phyloP scores from a whole-genome alignment of 2,888 invertebrate genomes.

The Lithodes maja region DNA sequence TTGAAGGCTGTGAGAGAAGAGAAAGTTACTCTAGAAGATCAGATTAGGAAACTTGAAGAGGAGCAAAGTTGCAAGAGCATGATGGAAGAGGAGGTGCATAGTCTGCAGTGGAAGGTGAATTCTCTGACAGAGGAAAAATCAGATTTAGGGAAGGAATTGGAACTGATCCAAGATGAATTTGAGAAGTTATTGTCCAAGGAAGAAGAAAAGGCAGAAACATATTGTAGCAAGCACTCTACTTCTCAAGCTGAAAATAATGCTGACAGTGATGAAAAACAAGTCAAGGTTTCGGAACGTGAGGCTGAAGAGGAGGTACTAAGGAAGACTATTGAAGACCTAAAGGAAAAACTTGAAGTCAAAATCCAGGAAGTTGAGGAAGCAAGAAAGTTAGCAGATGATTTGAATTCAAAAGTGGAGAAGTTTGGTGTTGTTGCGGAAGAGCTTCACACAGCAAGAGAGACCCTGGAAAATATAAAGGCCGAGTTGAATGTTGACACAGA shows the following conservation, averaged over 20 bases:
- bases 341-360: constrained; percentile 21
- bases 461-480: background rate
- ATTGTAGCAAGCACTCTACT: no score
- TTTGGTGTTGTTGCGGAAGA: background rate
- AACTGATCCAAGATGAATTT: constrained; percentile 15
- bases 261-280: background rate
- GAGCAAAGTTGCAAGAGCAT: constrained; percentile 20
- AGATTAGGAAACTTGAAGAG: constrained; percentile 11
- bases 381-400: constrained; percentile 8
- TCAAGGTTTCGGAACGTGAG: background rate
- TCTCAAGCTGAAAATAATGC: no score
- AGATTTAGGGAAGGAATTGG: constrained; percentile 38
- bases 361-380: constrained; percentile 32
- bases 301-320: background rate
- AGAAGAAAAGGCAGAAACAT: constrained; percentile 2
- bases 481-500: background rate
- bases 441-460: background rate
- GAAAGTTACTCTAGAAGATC: constrained; percentile 5
- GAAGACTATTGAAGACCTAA: background rate
- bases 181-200: constrained; percentile 21
- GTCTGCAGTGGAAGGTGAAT: constrained; percentile 39
- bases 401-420: background rate
- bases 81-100: constrained; percentile 37
- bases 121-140: constrained; percentile 41
- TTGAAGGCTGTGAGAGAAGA: background rate